Percentiles rank a stretch among this genome's conserved stretches.
Evolutionary conservation across 2,888 invertebrate genomes (phyloP).

Genomic region (Ophioninae sp.): DNA sequence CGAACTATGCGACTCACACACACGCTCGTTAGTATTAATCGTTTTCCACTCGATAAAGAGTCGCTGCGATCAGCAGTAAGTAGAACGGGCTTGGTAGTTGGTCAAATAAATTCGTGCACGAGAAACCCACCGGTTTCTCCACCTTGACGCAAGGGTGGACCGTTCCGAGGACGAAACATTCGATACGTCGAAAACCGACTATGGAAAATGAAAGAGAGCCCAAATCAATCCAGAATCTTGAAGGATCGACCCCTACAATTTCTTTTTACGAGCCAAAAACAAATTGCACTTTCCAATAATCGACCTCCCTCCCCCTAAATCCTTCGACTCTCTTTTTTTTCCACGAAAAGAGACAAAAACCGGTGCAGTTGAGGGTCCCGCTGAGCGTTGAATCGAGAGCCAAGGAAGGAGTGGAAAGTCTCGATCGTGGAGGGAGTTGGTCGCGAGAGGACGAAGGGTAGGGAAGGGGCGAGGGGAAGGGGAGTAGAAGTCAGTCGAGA

Average conservation of each 20-base stretch:
- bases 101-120: not conserved
- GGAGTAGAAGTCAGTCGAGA: not conserved
- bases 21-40: not conserved
- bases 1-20: not conserved
- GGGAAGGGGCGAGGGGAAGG: slow-evolving; percentile 15
- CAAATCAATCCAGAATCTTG: too few species aligned
- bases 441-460: not conserved
- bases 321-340: not conserved
- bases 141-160: not conserved
- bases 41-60: not conserved
- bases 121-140: not conserved
- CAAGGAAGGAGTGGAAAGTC: slow-evolving; percentile 45
- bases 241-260: too few species aligned
- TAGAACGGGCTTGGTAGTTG: not conserved
- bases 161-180: too few species aligned
- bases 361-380: not conserved
- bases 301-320: not conserved
- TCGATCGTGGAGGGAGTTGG: not conserved
- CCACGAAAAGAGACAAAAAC: not conserved
- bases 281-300: not conserved
- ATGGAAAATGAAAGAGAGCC: too few species aligned
- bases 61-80: not conserved
- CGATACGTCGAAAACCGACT: too few species aligned
- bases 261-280: not conserved
- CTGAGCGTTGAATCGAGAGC: slow-evolving; percentile 3